phyloP scores from a whole-genome alignment of 2,113 vertebrate species.

The Chroicocephalus ridibundus region DNA sequence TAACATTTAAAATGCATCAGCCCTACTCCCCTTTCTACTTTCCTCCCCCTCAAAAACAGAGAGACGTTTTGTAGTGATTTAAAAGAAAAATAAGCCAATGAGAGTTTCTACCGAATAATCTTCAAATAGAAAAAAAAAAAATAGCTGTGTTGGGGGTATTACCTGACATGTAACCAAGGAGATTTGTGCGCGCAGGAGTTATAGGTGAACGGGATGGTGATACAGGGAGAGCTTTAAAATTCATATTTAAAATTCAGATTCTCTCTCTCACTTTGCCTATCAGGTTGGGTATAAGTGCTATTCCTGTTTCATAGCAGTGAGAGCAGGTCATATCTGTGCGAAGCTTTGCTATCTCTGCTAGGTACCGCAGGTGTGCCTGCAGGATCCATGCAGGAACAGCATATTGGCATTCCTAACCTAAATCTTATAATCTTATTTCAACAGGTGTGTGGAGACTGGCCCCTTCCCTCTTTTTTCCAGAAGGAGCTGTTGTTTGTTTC shows the following conservation, averaged over 20 bases:
- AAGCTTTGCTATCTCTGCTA: background rate
- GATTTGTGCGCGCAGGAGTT: background rate
- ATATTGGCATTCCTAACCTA: background rate
- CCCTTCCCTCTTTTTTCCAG: background rate
- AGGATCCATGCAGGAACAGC: background rate
- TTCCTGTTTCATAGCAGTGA: background rate
- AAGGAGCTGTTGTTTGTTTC: background rate
- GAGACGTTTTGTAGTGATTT: background rate
- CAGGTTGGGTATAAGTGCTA: background rate
- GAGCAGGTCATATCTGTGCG: accelerated
- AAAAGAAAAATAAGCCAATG: background rate
- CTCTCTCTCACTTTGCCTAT: background rate
- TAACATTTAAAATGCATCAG: background rate
- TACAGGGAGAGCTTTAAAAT: background rate
- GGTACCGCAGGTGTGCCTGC: background rate
- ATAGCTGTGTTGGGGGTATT: background rate
- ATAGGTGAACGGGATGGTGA: background rate
- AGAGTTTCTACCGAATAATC: background rate
- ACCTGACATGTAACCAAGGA: background rate
- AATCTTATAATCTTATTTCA: background rate
- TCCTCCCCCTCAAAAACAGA: background rate
- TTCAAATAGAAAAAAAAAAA: background rate
- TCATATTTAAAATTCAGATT: background rate
- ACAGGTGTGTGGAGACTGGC: background rate
- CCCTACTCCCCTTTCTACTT: accelerated